These are phyloP conservation scores for Trichogramma evanescens DNA, from an alignment of 2,888 invertebrate genomes.

Conservation along the genomic window DNA sequence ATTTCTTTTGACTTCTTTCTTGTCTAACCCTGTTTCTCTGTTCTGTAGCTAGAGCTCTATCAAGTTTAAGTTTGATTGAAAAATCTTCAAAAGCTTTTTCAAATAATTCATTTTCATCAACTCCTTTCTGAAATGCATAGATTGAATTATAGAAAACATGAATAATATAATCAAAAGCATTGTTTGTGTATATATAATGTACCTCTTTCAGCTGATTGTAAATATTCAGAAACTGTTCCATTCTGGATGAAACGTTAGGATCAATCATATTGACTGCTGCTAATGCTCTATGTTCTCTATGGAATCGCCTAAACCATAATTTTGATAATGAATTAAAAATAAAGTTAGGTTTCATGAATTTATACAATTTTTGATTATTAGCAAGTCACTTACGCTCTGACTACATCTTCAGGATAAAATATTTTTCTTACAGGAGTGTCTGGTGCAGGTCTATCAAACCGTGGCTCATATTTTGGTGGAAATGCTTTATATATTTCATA, in stretches of 20 bases:
- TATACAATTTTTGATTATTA: constrained; percentile 1
- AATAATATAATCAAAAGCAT: neutral
- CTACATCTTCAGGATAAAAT: constrained; percentile 75
- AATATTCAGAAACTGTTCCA: constrained; percentile 57
- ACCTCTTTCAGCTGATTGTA: constrained; percentile 54
- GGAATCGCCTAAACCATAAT: constrained; percentile 55
- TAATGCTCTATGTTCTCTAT: constrained; percentile 54
- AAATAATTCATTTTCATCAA: constrained; percentile 26
- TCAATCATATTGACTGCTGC: constrained; percentile 54
- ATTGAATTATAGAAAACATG: neutral
- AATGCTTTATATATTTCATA: constrained; percentile 84
- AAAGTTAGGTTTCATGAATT: neutral
- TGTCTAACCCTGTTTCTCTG: neutral
- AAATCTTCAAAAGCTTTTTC: constrained; percentile 25
- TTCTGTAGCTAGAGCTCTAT: neutral
- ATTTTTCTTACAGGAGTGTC: constrained; percentile 60
- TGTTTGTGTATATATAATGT: neutral
- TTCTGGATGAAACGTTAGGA: constrained; percentile 52
- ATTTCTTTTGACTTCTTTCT: neutral
- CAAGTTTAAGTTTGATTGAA: neutral
- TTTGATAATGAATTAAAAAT: neutral
- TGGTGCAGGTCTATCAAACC: constrained; percentile 61
- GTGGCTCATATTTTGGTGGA: constrained; percentile 81
- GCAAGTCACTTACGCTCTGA: constrained; percentile 67
- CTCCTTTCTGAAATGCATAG: constrained; percentile 22